These are phyloP conservation scores for Ferdinandea cuprea DNA, from an alignment of 2,888 invertebrate species.

Conservation along the genomic window DNA sequence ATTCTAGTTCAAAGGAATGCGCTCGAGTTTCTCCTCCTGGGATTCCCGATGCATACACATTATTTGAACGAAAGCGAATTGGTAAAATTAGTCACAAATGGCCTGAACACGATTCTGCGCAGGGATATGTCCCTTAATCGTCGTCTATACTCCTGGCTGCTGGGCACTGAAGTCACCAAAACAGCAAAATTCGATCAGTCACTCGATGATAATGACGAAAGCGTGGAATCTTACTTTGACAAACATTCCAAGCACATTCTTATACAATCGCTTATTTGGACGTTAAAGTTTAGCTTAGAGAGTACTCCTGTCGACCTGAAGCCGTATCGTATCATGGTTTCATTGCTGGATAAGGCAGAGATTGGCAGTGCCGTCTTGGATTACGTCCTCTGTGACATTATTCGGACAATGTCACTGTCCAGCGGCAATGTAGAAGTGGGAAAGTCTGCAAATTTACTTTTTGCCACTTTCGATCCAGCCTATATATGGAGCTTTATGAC, in stretches of 20 bases:
- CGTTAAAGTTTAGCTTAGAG: conserved; percentile 85
- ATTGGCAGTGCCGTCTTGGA: conserved; percentile 91
- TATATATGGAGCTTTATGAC: conserved; percentile 93
- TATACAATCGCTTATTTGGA: conserved; percentile 86
- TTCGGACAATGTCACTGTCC: conserved; percentile 86
- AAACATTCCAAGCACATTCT: conserved; percentile 87
- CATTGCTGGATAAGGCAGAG: conserved; percentile 93
- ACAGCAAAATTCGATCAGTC: conserved; percentile 79
- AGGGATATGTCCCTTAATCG: conserved; percentile 95
- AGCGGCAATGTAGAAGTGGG: conserved; percentile 87
- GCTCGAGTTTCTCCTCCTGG: conserved; percentile 91
- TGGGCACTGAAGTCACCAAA: conserved; percentile 88
- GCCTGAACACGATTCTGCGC: conserved; percentile 89
- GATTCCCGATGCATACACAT: conserved; percentile 93
- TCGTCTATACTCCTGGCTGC: conserved; percentile 92
- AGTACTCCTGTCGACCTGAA: conserved; percentile 86
- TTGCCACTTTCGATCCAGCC: conserved; percentile 92
- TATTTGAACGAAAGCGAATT: conserved; percentile 88
- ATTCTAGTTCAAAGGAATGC: conserved; percentile 93
- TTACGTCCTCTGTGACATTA: conserved; percentile 90
- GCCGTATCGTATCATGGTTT: conserved; percentile 91
- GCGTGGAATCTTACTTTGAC: conserved; percentile 85
- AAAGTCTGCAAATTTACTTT: conserved; percentile 92
- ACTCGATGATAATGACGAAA: conserved; percentile 49
- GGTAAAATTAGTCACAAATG: conserved; percentile 89